These are phyloP conservation scores for Brachyopa scutellaris DNA, from an alignment of 2,888 invertebrate genomes.

Conservation along the genomic window DNA sequence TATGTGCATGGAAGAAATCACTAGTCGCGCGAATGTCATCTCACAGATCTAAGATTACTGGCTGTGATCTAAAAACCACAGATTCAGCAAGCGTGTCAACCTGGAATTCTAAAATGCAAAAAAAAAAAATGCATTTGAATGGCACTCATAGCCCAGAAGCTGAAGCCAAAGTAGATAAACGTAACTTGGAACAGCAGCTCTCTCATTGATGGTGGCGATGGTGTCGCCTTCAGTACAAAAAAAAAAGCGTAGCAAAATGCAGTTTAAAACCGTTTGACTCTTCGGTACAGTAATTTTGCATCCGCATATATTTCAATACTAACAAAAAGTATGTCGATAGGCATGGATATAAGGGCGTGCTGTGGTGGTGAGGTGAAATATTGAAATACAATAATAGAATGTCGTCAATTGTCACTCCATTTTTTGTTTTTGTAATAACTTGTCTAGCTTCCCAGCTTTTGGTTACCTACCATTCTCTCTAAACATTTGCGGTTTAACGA, in stretches of 20 bases:
- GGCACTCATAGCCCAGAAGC: slow-evolving; percentile 17
- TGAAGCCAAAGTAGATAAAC: slow-evolving; percentile 22
- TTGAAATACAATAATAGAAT: slow-evolving; percentile 66
- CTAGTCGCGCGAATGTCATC: slow-evolving; percentile 72
- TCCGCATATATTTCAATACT: slow-evolving; percentile 38
- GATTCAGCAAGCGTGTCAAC: slow-evolving; percentile 79
- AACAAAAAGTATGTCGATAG: too few relatives aligned
- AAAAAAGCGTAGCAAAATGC: slow-evolving; percentile 5
- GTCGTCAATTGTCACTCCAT: slow-evolving; percentile 59
- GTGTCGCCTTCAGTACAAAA: slow-evolving; percentile 51
- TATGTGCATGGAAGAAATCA: slow-evolving; percentile 21
- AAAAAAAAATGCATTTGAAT: slow-evolving; percentile 60
- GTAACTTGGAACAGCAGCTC: slow-evolving; percentile 46
- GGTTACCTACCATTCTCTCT: not conserved
- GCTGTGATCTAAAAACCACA: slow-evolving; percentile 77
- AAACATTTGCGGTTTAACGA: slow-evolving; percentile 49
- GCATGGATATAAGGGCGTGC: too few relatives aligned
- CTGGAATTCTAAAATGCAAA: slow-evolving; percentile 74
- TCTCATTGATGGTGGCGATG: slow-evolving; percentile 57
- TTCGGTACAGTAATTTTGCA: slow-evolving; percentile 60
- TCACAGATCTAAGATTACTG: slow-evolving; percentile 78
- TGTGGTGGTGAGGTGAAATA: slow-evolving; percentile 57
- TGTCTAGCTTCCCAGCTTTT: slow-evolving; percentile 50
- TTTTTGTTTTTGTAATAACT: slow-evolving; percentile 4
- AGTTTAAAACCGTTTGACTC: slow-evolving; percentile 43